Evolutionary conservation across 2,797 vertebrate species (phyloP), one percentile per base, ranked within the genome.

Genomic region (Takifugu ocellatus): DNA sequence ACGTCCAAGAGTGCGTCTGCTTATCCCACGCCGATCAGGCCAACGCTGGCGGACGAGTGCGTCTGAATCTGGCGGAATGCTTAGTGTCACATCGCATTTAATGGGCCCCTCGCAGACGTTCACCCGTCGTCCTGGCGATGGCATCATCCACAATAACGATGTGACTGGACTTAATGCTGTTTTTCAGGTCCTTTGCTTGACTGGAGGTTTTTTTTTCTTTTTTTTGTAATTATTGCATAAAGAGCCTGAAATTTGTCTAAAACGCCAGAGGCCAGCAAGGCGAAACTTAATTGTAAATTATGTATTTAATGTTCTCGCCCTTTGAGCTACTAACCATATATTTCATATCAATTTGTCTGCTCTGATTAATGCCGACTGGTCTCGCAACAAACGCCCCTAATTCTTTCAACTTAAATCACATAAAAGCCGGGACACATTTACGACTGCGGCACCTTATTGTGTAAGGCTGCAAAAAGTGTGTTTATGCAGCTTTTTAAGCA

Each of bases 81-180:
- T 80, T 82, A 85, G 74, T 68, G 80, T 90, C 86, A 63, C 72
- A 75, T 86, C 81, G 84, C 70, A 79, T 90, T 89, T 87, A 82
- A 87, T 72, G 75, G 78, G 42, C 60, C 70, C 63, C 54, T 64
- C 68, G 77, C 78, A 71, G 36, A 66, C 62, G 25, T 47, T 66
- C 64, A 60, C 72, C 53, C 62, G 59, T 59, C 72, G 70, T 68
- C 29, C 6, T 49, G 39, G 50, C 71, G 51, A 61, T 8, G 54
- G 16, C 25, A 49, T 36, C 33, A 24, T 16, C 56, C 5, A 65
- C 53, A 68, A 49, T 56, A 44, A 51, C 3, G 16, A 45, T 66
- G 60, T 72, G 36, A 62, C 56, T 42, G 17, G 29, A 56, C 5
- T 16, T 26, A 29, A 54, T 39, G 12, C n/a, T 21, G 14, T 67